Base-by-base conservation (phyloP, 2,797 vertebrate genomes). In the Ceyx erithaca region DNA sequence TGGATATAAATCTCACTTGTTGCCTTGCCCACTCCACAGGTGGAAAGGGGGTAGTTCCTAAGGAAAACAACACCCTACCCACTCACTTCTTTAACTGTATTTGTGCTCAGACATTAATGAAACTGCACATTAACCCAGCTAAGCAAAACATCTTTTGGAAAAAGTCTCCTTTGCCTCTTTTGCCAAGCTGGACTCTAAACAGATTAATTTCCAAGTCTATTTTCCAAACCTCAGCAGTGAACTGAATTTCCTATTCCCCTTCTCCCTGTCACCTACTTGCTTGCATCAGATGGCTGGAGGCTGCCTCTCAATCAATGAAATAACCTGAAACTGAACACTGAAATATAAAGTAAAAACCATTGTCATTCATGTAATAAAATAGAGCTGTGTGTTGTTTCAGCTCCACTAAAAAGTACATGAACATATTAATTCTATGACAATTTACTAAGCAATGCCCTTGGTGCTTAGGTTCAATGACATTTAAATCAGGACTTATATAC, bases 401-500 rank as follows among this genome's bases (percentile, higher is more conserved):
- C 20, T 80, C 15, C 31, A 19, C 4, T 57, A 12, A 59, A 90
- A 81, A 51, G 26, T 31, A 40, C 4, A 4, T 1, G 14, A 77
- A 72, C 13, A 37, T 75, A 37, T 75, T 40, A 13, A 26, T 33
- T 58, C 88, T 40, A 62, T 31, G 68, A 51, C 19, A 51, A 41
- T 14, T 80, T 49, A 57, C 10, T 52, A 75, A 48, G n/a, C 31
- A 48, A n/a, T 6, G 16, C 0, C 4, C 37, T 37, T 37, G 12
- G 8, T 46, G 45, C 45, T 21, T 21, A 21, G 12, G 19, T 10
- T 21, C 45, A 46, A 46, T 21, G 23, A 22, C 46, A 48, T 12
- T 23, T 9, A 68, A 68, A 55, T 9, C 7, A 33, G 8, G 9
- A 28, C 14, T 48, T 61, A 15, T 0, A 49, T 2, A 52, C 1